A percentile compares a stretch with the other conserved stretches of the same genome.
Conservation (phyloP, 2,113 vertebrate species). For the Dicaeum eximium region DNA sequence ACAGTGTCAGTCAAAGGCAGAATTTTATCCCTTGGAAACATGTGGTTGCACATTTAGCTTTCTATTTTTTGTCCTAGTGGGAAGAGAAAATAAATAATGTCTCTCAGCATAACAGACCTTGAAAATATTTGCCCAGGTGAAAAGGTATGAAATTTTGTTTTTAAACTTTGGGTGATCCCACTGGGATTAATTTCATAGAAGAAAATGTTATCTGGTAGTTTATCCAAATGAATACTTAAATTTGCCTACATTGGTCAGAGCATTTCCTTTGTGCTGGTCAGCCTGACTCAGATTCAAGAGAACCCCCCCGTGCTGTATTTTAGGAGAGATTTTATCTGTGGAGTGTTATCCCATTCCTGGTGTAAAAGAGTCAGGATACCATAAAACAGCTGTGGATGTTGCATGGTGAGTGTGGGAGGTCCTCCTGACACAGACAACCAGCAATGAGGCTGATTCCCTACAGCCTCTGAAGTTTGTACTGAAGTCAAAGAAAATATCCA, state of each 20-base stretch:
- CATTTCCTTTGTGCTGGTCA: not conserved
- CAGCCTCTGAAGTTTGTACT: not conserved
- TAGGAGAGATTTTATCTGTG: not conserved
- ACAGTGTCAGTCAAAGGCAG: not conserved
- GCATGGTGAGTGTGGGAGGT: not conserved
- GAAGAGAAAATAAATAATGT: not conserved
- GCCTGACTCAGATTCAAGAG: not conserved
- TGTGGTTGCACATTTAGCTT: not conserved
- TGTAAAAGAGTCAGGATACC: not conserved
- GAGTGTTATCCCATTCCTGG: not conserved
- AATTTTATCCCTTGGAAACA: not conserved
- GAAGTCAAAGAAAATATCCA: not conserved
- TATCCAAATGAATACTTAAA: not conserved
- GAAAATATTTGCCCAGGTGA: not conserved
- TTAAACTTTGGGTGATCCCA: not conserved
- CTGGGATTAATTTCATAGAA: not conserved
- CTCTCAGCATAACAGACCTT: not conserved
- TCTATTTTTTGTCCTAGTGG: not conserved
- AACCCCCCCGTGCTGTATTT: fast-evolving
- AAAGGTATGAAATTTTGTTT: not conserved
- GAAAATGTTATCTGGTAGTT: not conserved
- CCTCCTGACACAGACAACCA: not conserved
- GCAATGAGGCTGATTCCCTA: not conserved
- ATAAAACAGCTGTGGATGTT: not conserved
- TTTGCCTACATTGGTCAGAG: not conserved